A percentile compares a stretch with the other conserved stretches of the same genome.
These are phyloP conservation scores for Botia almorhae DNA, from an alignment of 2,797 vertebrate species.

Conservation along the genomic window DNA sequence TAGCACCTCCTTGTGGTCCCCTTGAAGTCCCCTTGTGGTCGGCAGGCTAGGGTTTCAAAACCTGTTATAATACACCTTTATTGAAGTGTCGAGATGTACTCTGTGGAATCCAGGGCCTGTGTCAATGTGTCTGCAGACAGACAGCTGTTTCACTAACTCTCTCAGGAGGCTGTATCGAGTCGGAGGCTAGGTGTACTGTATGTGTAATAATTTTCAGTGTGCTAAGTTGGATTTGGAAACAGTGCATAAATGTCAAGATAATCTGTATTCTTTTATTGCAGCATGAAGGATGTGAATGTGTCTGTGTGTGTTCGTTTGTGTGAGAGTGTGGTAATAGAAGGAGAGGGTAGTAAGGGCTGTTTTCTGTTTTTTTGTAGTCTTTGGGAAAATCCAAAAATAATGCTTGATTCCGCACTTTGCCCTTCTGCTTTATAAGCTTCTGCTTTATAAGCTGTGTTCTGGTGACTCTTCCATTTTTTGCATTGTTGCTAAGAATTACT, in stretches of 20 bases:
- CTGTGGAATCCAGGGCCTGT: slow-evolving; percentile 20
- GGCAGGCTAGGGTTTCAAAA: not conserved
- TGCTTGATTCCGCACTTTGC: slow-evolving; percentile 31
- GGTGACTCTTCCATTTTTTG: not conserved
- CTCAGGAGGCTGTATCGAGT: slow-evolving; percentile 20
- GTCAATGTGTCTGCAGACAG: slow-evolving; percentile 47
- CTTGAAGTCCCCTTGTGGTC: not conserved
- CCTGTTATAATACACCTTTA: not conserved
- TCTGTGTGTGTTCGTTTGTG: slow-evolving; percentile 7
- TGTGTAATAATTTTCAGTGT: slow-evolving; percentile 52
- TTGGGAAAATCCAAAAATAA: slow-evolving; percentile 57
- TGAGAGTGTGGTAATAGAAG: not conserved
- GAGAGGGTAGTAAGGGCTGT: slow-evolving; percentile 17
- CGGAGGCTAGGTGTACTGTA: slow-evolving; percentile 11
- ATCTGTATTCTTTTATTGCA: slow-evolving; percentile 59
- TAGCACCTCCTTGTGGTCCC: not conserved
- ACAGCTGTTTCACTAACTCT: slow-evolving; percentile 45
- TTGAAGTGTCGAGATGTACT: slow-evolving; percentile 9
- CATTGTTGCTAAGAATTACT: slow-evolving; percentile 33
- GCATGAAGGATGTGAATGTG: slow-evolving; percentile 1
- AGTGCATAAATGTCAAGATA: slow-evolving; percentile 55
- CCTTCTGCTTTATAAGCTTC: slow-evolving; percentile 27
- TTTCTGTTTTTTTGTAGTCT: slow-evolving; percentile 45
- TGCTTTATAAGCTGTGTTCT: not conserved
- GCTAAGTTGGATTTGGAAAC: slow-evolving; percentile 60